Conservation (phyloP, 1,140 invertebrate genomes). For the Brachionus rubens region DNA sequence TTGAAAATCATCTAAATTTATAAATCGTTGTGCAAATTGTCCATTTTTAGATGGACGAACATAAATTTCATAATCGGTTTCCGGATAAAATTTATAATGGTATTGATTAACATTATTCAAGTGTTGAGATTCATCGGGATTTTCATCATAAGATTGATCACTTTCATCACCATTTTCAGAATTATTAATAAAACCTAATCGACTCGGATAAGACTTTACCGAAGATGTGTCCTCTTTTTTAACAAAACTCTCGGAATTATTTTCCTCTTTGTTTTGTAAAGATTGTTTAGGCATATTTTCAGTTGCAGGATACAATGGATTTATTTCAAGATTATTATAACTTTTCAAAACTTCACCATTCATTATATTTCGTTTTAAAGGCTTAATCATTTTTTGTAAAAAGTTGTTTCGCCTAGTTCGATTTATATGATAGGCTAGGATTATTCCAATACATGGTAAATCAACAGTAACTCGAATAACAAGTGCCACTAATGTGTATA, state of each 20-base stretch:
- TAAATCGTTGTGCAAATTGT: neutral
- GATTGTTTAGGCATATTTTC: neutral
- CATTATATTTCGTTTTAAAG: conserved; percentile 18
- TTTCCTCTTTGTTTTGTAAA: neutral
- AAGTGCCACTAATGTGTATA: conserved; percentile 13
- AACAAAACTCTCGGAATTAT: too few relatives aligned
- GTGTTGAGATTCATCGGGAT: neutral
- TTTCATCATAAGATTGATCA: neutral
- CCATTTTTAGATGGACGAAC: conserved; percentile 10
- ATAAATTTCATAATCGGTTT: neutral
- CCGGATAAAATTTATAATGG: neutral
- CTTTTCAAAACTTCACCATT: conserved; percentile 23
- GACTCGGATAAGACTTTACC: too few relatives aligned
- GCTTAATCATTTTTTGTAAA: conserved; percentile 44
- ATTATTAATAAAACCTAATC: too few relatives aligned
- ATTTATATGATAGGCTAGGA: conserved; percentile 22
- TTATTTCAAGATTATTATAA: conserved; percentile 24
- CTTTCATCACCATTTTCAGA: too few relatives aligned
- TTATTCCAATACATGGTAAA: conserved; percentile 19
- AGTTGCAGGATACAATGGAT: neutral
- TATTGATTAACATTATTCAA: neutral
- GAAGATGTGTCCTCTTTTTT: too few relatives aligned
- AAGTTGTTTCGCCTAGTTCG: conserved; percentile 20
- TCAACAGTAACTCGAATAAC: conserved; percentile 19
- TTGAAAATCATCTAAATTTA: conserved; percentile 1